Conservation (phyloP, 2,797 vertebrate genomes). For the Halcyon badia region DNA sequence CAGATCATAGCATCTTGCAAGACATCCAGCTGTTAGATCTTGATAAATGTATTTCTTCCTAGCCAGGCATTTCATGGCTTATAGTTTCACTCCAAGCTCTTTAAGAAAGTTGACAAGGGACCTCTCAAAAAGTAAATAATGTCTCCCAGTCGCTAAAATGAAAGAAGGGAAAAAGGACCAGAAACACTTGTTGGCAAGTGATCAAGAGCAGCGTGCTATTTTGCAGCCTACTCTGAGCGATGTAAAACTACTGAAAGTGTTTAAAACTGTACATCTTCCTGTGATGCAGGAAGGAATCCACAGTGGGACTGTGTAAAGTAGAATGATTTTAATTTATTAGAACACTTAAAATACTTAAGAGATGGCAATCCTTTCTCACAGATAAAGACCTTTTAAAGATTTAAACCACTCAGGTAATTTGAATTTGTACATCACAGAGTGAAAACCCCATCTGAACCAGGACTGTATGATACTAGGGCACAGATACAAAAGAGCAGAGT, state of each 20-base stretch:
- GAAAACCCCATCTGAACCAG: not conserved
- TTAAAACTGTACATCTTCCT: not conserved
- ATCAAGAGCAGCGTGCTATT: not conserved
- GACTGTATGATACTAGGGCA: not conserved
- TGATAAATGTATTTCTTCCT: conserved; percentile 3
- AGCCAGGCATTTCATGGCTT: not conserved
- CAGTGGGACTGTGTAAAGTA: not conserved
- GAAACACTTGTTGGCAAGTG: not conserved
- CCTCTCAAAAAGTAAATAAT: not conserved
- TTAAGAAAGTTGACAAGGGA: conserved; percentile 8
- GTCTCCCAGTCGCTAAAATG: not conserved
- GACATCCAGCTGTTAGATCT: not conserved
- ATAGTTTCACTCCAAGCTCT: not conserved
- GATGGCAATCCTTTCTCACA: not conserved
- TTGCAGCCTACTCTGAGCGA: not conserved
- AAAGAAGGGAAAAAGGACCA: not conserved
- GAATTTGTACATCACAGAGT: not conserved
- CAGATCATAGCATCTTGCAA: not conserved
- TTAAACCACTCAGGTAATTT: not conserved
- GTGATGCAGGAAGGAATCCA: not conserved
- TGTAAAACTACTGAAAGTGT: not conserved
- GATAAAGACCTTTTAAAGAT: not conserved
- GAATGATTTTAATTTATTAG: not conserved
- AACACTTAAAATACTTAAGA: not conserved
- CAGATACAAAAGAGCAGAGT: not conserved